phyloP scores from a whole-genome alignment of 2,797 vertebrate genomes.

The Megalops cyprinoides region DNA sequence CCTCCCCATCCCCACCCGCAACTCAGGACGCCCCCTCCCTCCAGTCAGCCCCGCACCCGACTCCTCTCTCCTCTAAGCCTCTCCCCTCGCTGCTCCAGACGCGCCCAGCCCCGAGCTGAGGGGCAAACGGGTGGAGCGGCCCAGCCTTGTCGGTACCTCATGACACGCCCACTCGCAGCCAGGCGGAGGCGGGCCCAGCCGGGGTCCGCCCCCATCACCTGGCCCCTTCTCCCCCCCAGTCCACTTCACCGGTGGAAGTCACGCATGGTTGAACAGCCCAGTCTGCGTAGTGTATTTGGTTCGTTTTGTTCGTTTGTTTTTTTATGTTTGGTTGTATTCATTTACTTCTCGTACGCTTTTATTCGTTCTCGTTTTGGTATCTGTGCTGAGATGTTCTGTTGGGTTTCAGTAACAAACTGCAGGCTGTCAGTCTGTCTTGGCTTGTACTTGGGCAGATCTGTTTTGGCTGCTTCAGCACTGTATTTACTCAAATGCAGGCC shows the following conservation, averaged over 20 bases:
- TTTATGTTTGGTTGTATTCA: constrained; percentile 10
- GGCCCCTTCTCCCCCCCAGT: not conserved
- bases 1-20: constrained; percentile 28
- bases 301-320: not conserved
- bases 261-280: constrained; percentile 15
- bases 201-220: not conserved
- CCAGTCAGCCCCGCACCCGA: constrained; percentile 1
- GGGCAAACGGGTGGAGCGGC: not conserved
- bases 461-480: not conserved
- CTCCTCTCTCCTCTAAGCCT: not conserved
- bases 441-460: not conserved
- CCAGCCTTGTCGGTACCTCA: not conserved
- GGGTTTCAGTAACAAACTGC: constrained; percentile 1
- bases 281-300: not conserved
- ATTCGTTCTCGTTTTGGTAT: not conserved
- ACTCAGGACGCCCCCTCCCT: constrained; percentile 17
- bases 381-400: not conserved
- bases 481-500: constrained; percentile 21
- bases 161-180: constrained; percentile 16
- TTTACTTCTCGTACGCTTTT: constrained; percentile 1
- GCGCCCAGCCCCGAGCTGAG: constrained; percentile 5
- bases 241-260: constrained; percentile 8
- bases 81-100: constrained; percentile 19
- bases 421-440: not conserved
- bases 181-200: not conserved